Percentiles rank a stretch among this genome's conserved stretches.
Evolutionary conservation across 1,140 invertebrate genomes (phyloP).

Genomic region (Drosophila orena): DNA sequence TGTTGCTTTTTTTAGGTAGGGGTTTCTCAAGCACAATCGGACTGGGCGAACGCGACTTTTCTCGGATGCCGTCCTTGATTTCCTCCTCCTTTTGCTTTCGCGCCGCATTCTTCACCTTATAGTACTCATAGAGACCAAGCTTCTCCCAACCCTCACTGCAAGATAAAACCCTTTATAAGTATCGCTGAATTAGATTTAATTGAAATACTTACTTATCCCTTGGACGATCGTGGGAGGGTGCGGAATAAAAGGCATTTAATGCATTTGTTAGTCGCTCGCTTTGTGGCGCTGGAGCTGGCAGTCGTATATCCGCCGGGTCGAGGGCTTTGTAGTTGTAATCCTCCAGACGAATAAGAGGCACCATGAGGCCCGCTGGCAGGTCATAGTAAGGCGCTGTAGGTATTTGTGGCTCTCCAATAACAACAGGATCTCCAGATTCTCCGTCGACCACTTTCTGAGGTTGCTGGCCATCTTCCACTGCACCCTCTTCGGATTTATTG

Average conservation of each 20-base stretch:
- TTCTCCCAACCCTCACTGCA: conserved; percentile 98
- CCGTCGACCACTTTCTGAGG: conserved; percentile 9
- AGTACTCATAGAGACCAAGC: conserved; percentile 98
- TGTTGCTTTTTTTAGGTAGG: conserved; percentile 85
- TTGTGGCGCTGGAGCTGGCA: conserved; percentile 97
- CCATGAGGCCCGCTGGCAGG: conserved; percentile 97
- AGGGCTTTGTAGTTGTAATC: conserved; percentile 95
- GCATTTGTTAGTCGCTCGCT: conserved; percentile 95
- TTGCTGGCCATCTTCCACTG: conserved; percentile 27
- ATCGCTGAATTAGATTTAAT: no score
- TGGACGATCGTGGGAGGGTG: conserved; percentile 96
- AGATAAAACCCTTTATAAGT: conserved; percentile 16
- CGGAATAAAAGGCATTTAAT: conserved; percentile 97
- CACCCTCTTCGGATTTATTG: conserved; percentile 45
- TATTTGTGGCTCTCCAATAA: conserved; percentile 90
- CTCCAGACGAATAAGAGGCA: conserved; percentile 94
- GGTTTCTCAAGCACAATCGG: conserved; percentile 92
- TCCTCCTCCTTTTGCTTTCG: conserved; percentile 95
- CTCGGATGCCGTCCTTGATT: conserved; percentile 89
- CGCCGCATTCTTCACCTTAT: conserved; percentile 96
- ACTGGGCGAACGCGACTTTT: conserved; percentile 90
- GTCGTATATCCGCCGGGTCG: conserved; percentile 94
- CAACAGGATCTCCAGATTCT: conserved; percentile 9
- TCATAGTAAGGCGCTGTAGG: conserved; percentile 98
- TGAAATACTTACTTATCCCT: conserved; percentile 91